Evolutionary conservation across 2,888 invertebrate genomes (phyloP).

Genomic region (Cryptus armator): DNA sequence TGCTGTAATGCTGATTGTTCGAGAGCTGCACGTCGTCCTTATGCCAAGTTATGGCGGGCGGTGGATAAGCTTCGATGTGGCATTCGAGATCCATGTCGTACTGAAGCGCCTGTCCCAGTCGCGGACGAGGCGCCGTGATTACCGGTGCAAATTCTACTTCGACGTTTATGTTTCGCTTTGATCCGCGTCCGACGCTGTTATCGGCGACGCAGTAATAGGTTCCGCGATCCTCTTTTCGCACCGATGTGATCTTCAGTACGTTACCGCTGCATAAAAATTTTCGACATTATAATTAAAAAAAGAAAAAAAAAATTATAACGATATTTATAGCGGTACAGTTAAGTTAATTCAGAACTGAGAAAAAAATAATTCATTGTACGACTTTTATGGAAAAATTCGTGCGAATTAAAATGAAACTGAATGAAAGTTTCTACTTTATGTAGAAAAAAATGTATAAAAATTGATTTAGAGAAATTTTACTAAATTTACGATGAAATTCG

Average conservation of each 20-base stretch:
- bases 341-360: too few species aligned
- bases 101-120: conserved; percentile 95
- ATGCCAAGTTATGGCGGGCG: conserved; percentile 96
- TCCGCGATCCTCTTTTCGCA: conserved; percentile 95
- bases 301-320: too few species aligned
- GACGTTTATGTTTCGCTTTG: conserved; percentile 93
- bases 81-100: conserved; percentile 98
- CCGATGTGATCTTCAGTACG: conserved; percentile 90
- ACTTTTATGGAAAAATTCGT: too few species aligned
- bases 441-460: too few species aligned
- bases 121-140: conserved; percentile 93
- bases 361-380: too few species aligned
- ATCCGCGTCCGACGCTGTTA: conserved; percentile 94
- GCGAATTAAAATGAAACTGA: too few species aligned
- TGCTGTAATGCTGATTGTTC: conserved; percentile 96
- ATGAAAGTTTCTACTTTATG: too few species aligned
- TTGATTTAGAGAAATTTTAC: too few species aligned
- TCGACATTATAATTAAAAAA: not conserved
- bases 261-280: conserved; percentile 89
- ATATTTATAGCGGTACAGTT: too few species aligned
- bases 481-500: too few species aligned
- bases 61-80: conserved; percentile 97
- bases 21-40: conserved; percentile 93
- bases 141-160: conserved; percentile 97
- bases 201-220: conserved; percentile 98